Evolutionary conservation across 2,113 vertebrate species (phyloP).

Genomic region (Hypanus sabinus): DNA sequence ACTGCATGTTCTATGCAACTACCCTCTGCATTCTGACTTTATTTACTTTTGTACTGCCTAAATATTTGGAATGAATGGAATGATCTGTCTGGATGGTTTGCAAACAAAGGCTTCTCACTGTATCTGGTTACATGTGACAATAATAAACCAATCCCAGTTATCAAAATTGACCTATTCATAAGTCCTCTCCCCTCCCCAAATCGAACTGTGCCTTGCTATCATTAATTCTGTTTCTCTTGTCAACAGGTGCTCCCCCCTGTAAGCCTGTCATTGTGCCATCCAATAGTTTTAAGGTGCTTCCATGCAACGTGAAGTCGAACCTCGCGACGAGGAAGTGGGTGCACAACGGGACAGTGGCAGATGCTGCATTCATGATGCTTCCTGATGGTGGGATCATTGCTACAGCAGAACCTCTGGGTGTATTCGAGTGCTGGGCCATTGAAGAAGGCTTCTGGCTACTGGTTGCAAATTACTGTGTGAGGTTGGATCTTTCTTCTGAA

Average conservation of each 20-base stretch:
- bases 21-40: no score
- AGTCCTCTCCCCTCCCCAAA: background rate
- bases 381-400: constrained; percentile 76
- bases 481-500: constrained; percentile 49
- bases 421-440: constrained; percentile 84
- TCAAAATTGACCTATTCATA: background rate
- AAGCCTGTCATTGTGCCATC: constrained; percentile 63
- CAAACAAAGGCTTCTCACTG: no score
- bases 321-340: constrained; percentile 74
- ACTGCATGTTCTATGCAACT: no score
- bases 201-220: background rate
- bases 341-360: constrained; percentile 55
- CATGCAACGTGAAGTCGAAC: constrained; percentile 79
- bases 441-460: constrained; percentile 80
- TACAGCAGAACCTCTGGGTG: constrained; percentile 61
- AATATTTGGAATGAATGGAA: no score
- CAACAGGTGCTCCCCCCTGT: constrained; percentile 56
- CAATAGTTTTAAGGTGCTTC: constrained; percentile 71
- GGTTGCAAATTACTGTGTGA: constrained; percentile 80
- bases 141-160: no score
- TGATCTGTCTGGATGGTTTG: no score
- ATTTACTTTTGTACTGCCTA: no score
- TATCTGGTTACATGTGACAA: no score
- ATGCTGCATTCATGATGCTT: constrained; percentile 66
- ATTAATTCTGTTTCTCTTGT: constrained; percentile 36